These are phyloP conservation scores for Hirtodrosophila trivittata DNA, from an alignment of 2,888 invertebrate genomes.

Conservation along the genomic window DNA sequence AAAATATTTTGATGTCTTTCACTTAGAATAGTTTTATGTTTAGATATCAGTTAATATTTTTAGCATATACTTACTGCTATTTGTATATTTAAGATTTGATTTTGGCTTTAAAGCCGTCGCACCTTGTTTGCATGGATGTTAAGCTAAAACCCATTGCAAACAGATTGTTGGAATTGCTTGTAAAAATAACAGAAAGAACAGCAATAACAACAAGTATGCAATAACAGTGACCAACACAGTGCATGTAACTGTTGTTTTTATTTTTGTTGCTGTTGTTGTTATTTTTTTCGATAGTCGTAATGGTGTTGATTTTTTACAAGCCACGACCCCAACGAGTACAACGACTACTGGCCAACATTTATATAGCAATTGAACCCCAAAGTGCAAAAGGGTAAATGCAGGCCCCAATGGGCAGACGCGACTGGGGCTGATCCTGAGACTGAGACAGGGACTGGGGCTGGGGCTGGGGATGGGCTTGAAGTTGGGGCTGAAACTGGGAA, in stretches of 20 bases:
- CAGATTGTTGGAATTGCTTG: conserved; percentile 75
- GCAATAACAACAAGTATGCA: conserved; percentile 40
- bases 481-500: too few species aligned
- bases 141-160: conserved; percentile 56
- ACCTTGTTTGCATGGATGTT: conserved; percentile 60
- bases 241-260: too few species aligned
- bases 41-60: too few species aligned
- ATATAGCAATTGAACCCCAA: conserved; percentile 73
- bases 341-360: conserved; percentile 47
- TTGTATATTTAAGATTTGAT: too few species aligned
- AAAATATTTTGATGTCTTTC: too few species aligned
- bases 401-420: conserved; percentile 19
- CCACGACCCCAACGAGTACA: conserved; percentile 34
- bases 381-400: conserved; percentile 63
- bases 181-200: conserved; percentile 47
- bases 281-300: conserved; percentile 48
- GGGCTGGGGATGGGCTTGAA: too few species aligned
- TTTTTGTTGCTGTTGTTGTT: too few species aligned
- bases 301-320: conserved; percentile 54
- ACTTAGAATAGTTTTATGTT: too few species aligned
- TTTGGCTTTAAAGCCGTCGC: too few species aligned
- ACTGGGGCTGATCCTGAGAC: conserved; percentile 10
- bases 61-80: too few species aligned
- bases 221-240: conserved; percentile 46
- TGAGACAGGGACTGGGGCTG: too few species aligned